Evolutionary conservation across 2,797 vertebrate genomes (phyloP).

Genomic region (Champsocephalus gunnari): DNA sequence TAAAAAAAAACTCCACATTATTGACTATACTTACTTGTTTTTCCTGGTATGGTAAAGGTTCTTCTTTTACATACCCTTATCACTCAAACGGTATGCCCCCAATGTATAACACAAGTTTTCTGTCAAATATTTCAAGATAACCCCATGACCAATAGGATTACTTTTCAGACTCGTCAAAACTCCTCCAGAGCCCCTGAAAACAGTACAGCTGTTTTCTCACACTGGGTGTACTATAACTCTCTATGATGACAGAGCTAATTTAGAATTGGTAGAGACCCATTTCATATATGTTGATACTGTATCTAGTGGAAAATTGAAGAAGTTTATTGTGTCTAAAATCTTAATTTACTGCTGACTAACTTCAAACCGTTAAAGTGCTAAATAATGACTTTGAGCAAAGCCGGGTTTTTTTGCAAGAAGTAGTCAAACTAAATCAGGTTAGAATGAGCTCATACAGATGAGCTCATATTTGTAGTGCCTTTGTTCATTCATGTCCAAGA

Average conservation of each 20-base stretch:
- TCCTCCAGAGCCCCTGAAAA: background rate
- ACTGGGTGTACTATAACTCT: background rate
- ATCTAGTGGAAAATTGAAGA: too few relatives aligned
- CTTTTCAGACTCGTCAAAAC: background rate
- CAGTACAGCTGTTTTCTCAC: background rate
- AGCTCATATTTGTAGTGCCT: conserved; percentile 72
- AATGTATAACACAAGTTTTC: background rate
- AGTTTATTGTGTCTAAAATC: background rate
- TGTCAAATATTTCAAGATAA: background rate
- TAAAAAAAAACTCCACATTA: too few relatives aligned
- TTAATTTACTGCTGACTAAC: background rate
- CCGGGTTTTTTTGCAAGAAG: background rate
- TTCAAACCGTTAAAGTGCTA: too few relatives aligned
- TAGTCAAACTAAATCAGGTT: conserved; percentile 1
- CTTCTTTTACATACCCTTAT: background rate
- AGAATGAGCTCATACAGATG: conserved; percentile 70
- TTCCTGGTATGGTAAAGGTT: too few relatives aligned
- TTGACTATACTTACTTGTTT: too few relatives aligned
- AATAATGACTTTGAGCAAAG: background rate
- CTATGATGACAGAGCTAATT: background rate
- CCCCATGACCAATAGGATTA: background rate
- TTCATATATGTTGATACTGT: background rate
- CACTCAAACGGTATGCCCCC: background rate
- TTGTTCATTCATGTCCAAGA: conserved; percentile 46
- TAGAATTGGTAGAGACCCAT: background rate